Percentiles rank a stretch among this genome's conserved stretches.
Evolutionary conservation across 2,888 invertebrate genomes (phyloP).

Genomic region (Phyllotreta striolata): DNA sequence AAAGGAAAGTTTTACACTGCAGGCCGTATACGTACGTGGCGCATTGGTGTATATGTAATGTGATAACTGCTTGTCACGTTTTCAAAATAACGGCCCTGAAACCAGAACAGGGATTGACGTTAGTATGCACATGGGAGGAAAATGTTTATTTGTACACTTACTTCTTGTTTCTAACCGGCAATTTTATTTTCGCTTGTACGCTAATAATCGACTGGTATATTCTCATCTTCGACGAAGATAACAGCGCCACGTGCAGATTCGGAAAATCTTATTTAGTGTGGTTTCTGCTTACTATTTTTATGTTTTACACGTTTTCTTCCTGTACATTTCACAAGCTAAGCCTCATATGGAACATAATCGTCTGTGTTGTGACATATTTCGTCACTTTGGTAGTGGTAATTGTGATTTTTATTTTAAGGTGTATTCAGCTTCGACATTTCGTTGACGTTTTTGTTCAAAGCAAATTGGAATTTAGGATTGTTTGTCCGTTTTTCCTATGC

Average conservation of each 20-base stretch:
- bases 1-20: conserved; percentile 7
- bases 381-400: neutral
- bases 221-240: conserved; percentile 12
- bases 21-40: conserved; percentile 5
- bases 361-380: conserved; percentile 1
- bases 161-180: conserved; percentile 20
- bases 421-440: neutral
- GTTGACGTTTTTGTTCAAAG: conserved; percentile 4
- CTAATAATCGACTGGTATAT: conserved; percentile 28
- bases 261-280: conserved; percentile 18
- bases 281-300: conserved; percentile 9
- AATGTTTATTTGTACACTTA: conserved; percentile 1
- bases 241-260: conserved; percentile 8
- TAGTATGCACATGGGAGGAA: conserved; percentile 1
- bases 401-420: conserved; percentile 15
- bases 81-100: neutral
- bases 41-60: conserved; percentile 1
- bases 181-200: conserved; percentile 18
- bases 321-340: neutral
- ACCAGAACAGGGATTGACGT: neutral
- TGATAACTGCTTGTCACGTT: neutral
- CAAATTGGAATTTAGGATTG: conserved; percentile 12
- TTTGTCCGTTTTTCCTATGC: neutral
- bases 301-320: conserved; percentile 3
- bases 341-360: neutral